phyloP scores from a whole-genome alignment of 1,140 invertebrate genomes.

The Zaprionus africanus region DNA sequence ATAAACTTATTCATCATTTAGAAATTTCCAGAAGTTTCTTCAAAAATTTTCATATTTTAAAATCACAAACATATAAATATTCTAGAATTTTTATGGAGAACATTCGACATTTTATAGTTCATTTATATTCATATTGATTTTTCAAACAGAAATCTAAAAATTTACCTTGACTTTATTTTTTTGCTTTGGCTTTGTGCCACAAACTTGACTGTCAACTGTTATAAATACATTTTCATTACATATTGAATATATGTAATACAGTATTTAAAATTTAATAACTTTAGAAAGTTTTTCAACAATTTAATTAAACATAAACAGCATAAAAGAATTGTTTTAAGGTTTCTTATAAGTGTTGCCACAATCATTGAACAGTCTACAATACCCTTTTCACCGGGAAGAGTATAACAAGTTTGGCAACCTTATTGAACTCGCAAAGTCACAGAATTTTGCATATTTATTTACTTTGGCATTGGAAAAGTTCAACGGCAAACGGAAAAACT shows the following conservation, averaged over 20 bases:
- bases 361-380: not conserved
- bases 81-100: not conserved
- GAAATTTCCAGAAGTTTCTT: too few relatives aligned
- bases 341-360: not conserved
- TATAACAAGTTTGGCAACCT: slow-evolving; percentile 14
- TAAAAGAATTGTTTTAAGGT: too few relatives aligned
- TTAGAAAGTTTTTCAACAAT: not conserved
- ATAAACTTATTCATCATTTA: not conserved
- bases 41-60: too few relatives aligned
- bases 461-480: slow-evolving; percentile 53
- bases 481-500: slow-evolving; percentile 41
- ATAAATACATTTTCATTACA: too few relatives aligned
- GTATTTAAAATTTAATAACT: too few relatives aligned
- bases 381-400: not conserved
- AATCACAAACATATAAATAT: too few relatives aligned
- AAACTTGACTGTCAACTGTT: too few relatives aligned
- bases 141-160: not conserved
- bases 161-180: not conserved
- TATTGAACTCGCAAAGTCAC: slow-evolving; percentile 11
- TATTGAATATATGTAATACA: too few relatives aligned
- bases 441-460: slow-evolving; percentile 53
- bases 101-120: not conserved
- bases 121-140: not conserved
- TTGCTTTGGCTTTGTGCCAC: too few relatives aligned
- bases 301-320: too few relatives aligned